These are phyloP conservation scores for Cottus gobio DNA, from an alignment of 2,113 vertebrate species.

Conservation along the genomic window DNA sequence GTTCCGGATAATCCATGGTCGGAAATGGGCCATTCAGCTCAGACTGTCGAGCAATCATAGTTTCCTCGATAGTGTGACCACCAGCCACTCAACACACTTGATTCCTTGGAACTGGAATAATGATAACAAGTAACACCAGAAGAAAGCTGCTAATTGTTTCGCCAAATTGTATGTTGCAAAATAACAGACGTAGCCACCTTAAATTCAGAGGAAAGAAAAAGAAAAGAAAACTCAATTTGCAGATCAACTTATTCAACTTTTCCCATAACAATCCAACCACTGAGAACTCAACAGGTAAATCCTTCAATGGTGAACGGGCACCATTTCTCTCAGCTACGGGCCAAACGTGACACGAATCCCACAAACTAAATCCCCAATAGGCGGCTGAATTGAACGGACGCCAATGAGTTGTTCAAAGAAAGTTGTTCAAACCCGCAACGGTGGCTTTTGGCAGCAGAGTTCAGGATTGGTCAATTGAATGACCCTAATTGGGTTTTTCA, in stretches of 20 bases:
- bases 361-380: background rate
- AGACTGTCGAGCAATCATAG: conserved; percentile 22
- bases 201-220: background rate
- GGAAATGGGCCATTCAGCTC: background rate
- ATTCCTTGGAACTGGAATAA: background rate
- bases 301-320: background rate
- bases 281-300: background rate
- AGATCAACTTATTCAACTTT: background rate
- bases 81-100: background rate
- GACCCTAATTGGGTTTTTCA: background rate
- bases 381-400: background rate
- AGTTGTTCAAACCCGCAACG: background rate
- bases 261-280: background rate
- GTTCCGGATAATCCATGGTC: conserved; percentile 8
- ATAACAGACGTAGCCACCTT: background rate
- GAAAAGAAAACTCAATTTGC: background rate
- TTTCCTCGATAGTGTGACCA: conserved; percentile 1
- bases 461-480: background rate
- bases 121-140: background rate
- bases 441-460: background rate
- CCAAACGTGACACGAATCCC: background rate
- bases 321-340: background rate
- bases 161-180: background rate
- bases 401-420: background rate
- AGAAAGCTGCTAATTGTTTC: background rate